These are phyloP conservation scores for Pipistrellus kuhlii DNA, from an alignment of 2,797 vertebrate species.

Conservation along the genomic window DNA sequence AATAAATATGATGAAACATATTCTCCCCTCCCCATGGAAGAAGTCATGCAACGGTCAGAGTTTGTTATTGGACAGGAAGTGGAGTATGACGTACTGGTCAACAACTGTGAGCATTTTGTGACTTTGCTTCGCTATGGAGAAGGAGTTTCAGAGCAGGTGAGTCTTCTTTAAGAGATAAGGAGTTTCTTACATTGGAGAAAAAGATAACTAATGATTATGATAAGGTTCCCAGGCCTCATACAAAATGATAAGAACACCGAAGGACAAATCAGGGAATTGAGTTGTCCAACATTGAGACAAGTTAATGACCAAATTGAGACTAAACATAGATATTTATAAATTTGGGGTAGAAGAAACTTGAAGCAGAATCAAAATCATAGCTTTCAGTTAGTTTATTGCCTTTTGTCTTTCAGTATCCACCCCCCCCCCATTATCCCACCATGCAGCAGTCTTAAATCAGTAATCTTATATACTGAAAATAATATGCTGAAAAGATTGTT, in stretches of 20 bases:
- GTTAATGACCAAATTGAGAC: background rate
- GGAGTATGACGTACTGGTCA: slow-evolving; percentile 92
- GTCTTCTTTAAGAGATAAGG: background rate
- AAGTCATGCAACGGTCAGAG: slow-evolving; percentile 92
- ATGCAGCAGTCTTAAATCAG: background rate
- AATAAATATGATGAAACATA: slow-evolving; percentile 94
- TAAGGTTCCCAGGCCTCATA: background rate
- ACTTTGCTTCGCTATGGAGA: slow-evolving; percentile 95
- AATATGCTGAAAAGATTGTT: background rate
- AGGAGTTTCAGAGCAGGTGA: slow-evolving; percentile 94
- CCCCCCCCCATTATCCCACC: background rate
- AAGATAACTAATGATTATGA: background rate
- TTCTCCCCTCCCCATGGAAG: slow-evolving; percentile 89
- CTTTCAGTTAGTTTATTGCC: background rate
- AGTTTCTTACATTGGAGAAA: background rate
- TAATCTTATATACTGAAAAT: background rate
- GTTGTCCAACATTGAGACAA: background rate
- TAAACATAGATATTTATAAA: background rate
- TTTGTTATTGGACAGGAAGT: slow-evolving; percentile 92
- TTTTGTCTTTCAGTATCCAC: background rate
- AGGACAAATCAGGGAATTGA: background rate
- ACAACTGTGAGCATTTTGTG: slow-evolving; percentile 98
- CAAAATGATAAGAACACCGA: background rate
- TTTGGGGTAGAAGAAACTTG: background rate
- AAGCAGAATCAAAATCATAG: background rate